phyloP scores from a whole-genome alignment of 2,888 invertebrate genomes.

The Mythimna ferrago region DNA sequence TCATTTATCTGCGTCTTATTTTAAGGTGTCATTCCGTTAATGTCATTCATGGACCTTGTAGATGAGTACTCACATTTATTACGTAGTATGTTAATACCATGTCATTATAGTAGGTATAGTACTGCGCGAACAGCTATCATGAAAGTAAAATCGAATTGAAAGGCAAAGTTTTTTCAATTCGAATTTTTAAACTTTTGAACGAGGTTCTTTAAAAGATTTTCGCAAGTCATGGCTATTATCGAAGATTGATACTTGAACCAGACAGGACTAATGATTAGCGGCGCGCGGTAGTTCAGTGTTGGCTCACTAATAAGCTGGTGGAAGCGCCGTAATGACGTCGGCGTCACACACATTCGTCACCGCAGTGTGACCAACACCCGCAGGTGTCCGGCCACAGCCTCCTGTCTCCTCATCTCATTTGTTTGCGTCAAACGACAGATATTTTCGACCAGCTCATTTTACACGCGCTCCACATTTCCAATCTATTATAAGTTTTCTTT shows the following conservation, averaged over 20 bases:
- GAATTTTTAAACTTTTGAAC: neutral
- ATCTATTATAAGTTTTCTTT: slow-evolving; percentile 54
- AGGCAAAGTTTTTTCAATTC: neutral
- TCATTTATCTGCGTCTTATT: slow-evolving; percentile 87
- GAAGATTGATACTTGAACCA: slow-evolving; percentile 54
- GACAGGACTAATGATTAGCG: slow-evolving; percentile 62
- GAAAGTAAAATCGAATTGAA: slow-evolving; percentile 8
- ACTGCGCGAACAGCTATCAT: slow-evolving; percentile 13
- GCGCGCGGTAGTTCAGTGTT: slow-evolving; percentile 57
- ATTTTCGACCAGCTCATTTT: slow-evolving; percentile 71
- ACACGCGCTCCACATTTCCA: slow-evolving; percentile 61
- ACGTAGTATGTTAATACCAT: slow-evolving; percentile 22
- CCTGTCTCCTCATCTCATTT: slow-evolving; percentile 71
- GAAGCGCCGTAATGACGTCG: slow-evolving; percentile 55
- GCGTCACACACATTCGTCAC: slow-evolving; percentile 61
- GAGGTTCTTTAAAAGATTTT: slow-evolving; percentile 23
- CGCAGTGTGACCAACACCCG: slow-evolving; percentile 60
- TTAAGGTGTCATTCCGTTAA: slow-evolving; percentile 58
- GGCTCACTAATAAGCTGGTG: slow-evolving; percentile 59
- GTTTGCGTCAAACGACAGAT: slow-evolving; percentile 72
- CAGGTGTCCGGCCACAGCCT: slow-evolving; percentile 73
- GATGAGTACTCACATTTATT: slow-evolving; percentile 11
- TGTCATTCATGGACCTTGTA: slow-evolving; percentile 47
- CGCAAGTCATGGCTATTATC: slow-evolving; percentile 26
- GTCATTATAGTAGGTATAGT: slow-evolving; percentile 30